These are phyloP conservation scores for Centropristis striata DNA, from an alignment of 2,113 vertebrate genomes.

Conservation along the genomic window DNA sequence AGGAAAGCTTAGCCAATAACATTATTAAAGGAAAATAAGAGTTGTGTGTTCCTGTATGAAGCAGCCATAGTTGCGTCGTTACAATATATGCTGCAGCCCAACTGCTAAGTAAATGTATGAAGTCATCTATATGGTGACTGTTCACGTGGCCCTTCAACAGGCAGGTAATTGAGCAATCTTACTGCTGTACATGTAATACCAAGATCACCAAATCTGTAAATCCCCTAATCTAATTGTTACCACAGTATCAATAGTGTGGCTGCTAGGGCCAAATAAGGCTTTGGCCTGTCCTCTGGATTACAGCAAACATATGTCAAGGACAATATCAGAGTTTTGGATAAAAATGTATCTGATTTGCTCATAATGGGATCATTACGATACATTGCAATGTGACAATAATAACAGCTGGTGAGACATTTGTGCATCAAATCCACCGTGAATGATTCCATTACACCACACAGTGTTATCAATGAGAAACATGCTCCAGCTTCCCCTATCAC, in stretches of 20 bases:
- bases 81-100: background rate
- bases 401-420: conserved; percentile 59
- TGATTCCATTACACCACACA: conserved; percentile 57
- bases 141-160: background rate
- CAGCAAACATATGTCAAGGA: conserved; percentile 31
- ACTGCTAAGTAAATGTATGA: background rate
- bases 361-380: conserved; percentile 57
- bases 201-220: conserved; percentile 17
- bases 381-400: conserved; percentile 40
- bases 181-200: background rate
- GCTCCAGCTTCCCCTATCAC: conserved; percentile 55
- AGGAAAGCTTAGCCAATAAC: no score
- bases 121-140: background rate
- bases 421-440: conserved; percentile 65
- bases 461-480: conserved; percentile 69
- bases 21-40: no score
- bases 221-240: conserved; percentile 1
- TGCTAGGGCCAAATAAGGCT: background rate
- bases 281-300: conserved; percentile 16
- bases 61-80: no score
- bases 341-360: conserved; percentile 38
- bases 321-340: conserved; percentile 34
- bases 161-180: background rate
- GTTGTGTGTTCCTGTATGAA: no score
- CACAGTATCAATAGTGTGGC: conserved; percentile 3